A percentile compares a stretch with the other conserved stretches of the same genome.
phyloP scores from a whole-genome alignment of 1,140 invertebrate genomes.

The Camponotus pennsylvanicus region DNA sequence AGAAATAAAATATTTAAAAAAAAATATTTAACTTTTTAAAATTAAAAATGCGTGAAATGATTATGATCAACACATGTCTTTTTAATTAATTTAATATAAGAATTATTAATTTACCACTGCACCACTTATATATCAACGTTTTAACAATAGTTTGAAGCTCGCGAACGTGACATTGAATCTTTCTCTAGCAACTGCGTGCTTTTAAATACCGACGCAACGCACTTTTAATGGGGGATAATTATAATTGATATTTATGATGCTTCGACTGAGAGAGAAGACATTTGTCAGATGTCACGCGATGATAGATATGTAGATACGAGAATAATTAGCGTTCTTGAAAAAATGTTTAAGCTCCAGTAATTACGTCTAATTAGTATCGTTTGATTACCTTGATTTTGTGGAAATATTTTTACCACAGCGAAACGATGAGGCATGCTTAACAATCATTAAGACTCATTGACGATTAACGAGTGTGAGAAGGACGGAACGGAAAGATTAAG shows the following conservation, averaged over 20 bases:
- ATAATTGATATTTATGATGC: slow-evolving; percentile 21
- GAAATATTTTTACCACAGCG: slow-evolving; percentile 5
- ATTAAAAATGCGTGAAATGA: background rate
- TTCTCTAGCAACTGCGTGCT: background rate
- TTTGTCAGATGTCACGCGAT: slow-evolving; percentile 40
- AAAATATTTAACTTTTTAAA: background rate
- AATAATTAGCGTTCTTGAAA: slow-evolving; percentile 20
- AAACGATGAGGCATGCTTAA: background rate
- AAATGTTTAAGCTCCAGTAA: slow-evolving; percentile 13
- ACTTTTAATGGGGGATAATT: slow-evolving; percentile 37
- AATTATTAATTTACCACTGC: background rate
- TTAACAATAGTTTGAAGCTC: background rate
- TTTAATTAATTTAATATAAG: background rate
- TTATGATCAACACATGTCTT: background rate
- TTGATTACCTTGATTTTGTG: background rate
- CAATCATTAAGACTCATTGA: background rate
- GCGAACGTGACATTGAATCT: background rate
- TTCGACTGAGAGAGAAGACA: slow-evolving; percentile 33
- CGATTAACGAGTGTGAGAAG: background rate
- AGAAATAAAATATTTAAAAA: background rate
- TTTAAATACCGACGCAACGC: slow-evolving; percentile 4
- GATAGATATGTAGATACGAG: slow-evolving; percentile 6
- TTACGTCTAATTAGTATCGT: slow-evolving; percentile 37
- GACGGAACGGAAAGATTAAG: too few relatives aligned
- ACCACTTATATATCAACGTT: background rate